Percentiles rank a stretch among this genome's conserved stretches.
These are phyloP conservation scores for Spialia ferax DNA, from an alignment of 2,888 invertebrate species.

Conservation along the genomic window DNA sequence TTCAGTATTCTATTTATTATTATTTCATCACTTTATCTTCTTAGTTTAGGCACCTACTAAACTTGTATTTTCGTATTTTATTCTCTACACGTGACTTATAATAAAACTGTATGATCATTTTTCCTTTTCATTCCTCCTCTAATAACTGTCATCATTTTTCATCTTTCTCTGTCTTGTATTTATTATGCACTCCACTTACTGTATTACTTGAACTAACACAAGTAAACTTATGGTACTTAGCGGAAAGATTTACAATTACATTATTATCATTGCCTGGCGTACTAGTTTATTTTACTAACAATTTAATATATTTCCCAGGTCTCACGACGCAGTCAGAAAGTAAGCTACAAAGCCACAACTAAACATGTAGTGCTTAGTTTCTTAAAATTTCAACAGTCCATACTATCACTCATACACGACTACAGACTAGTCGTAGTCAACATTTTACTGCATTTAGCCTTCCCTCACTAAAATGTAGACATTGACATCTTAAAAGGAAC, in stretches of 20 bases:
- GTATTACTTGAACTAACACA: background rate
- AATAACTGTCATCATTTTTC: background rate
- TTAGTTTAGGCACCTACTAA: too few relatives aligned
- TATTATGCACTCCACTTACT: slow-evolving; percentile 1
- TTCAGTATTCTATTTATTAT: too few relatives aligned
- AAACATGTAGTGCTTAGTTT: slow-evolving; percentile 69
- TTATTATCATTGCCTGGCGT: background rate
- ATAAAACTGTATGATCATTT: too few relatives aligned
- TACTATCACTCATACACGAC: slow-evolving; percentile 20
- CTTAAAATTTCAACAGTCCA: slow-evolving; percentile 35
- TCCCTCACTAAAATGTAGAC: slow-evolving; percentile 28
- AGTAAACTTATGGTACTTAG: background rate
- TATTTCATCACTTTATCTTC: too few relatives aligned
- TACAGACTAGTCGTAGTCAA: slow-evolving; percentile 21
- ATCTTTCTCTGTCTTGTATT: background rate
- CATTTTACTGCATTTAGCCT: slow-evolving; percentile 32
- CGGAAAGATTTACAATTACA: background rate
- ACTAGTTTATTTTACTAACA: slow-evolving; percentile 62
- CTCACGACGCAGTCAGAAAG: slow-evolving; percentile 84
- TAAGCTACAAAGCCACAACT: slow-evolving; percentile 69
- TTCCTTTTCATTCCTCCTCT: too few relatives aligned
- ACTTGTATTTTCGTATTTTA: too few relatives aligned
- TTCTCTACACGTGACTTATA: too few relatives aligned
- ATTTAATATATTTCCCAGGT: slow-evolving; percentile 81
- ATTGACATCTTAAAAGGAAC: slow-evolving; percentile 7